phyloP scores from a whole-genome alignment of 2,797 vertebrate species.

The Alectoris magna region DNA sequence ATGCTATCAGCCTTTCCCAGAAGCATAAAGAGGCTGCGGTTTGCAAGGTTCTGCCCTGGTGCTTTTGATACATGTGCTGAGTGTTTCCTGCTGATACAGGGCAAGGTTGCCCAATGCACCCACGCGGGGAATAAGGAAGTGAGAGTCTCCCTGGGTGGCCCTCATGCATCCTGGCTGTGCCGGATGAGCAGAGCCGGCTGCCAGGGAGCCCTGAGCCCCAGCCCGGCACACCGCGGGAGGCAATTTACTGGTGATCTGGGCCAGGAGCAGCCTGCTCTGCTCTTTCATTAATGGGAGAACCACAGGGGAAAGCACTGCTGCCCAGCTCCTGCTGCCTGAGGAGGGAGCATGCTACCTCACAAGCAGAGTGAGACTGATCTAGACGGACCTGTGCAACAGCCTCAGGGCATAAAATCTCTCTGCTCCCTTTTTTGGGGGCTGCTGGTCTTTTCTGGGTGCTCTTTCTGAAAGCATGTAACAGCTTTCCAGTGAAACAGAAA shows the following conservation, averaged over 20 bases:
- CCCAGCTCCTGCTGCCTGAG: fast-evolving
- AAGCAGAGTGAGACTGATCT: not conserved
- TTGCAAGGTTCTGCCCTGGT: slow-evolving; percentile 37
- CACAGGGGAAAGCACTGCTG: not conserved
- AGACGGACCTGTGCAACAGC: not conserved
- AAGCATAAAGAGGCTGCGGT: not conserved
- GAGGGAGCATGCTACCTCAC: not conserved
- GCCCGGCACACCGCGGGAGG: not conserved
- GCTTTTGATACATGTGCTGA: slow-evolving; percentile 19
- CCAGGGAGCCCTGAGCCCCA: slow-evolving; percentile 4
- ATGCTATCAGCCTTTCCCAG: not conserved
- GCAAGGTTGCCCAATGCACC: not conserved
- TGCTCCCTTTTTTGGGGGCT: fast-evolving
- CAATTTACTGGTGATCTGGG: slow-evolving; percentile 32
- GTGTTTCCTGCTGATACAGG: not conserved
- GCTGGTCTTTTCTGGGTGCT: not conserved
- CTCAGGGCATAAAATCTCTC: not conserved
- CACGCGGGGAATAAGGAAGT: not conserved
- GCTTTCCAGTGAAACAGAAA: not conserved
- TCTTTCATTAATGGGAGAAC: slow-evolving; percentile 9
- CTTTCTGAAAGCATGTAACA: not conserved
- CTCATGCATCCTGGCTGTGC: not conserved
- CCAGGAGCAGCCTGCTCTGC: slow-evolving; percentile 15
- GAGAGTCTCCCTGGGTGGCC: slow-evolving; percentile 50
- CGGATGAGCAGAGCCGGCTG: slow-evolving; percentile 32